phyloP scores from a whole-genome alignment of 2,113 vertebrate species.

The Xenus cinereus region DNA sequence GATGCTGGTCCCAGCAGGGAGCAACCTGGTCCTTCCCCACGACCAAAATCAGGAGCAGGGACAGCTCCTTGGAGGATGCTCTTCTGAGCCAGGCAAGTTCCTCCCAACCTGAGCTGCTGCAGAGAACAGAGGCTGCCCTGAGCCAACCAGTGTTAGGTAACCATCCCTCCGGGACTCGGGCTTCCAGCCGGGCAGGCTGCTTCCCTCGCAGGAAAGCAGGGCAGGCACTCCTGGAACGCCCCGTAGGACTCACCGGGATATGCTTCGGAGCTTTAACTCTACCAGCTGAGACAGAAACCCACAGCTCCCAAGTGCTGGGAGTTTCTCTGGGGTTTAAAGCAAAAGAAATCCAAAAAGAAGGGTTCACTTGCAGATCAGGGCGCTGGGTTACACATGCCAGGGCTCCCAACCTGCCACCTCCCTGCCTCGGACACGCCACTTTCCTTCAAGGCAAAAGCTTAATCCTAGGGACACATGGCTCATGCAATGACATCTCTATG shows the following conservation, averaged over 20 bases:
- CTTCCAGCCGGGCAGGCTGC: neutral
- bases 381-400: neutral
- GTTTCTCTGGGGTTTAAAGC: neutral
- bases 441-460: neutral
- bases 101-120: fast-evolving
- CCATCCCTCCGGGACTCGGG: fast-evolving
- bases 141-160: neutral
- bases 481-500: neutral
- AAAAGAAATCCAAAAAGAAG: neutral
- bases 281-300: neutral
- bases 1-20: neutral
- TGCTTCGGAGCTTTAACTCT: neutral
- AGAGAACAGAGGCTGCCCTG: neutral
- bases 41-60: fast-evolving
- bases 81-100: neutral
- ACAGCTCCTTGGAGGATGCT: neutral
- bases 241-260: neutral
- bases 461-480: neutral
- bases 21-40: fast-evolving
- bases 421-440: fast-evolving
- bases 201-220: neutral
- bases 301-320: neutral
- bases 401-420: neutral
- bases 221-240: neutral
- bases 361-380: no score